Percentiles rank a stretch among this genome's conserved stretches.
Evolutionary conservation across 2,797 vertebrate species (phyloP).

Genomic region (Miichthys miiuy): DNA sequence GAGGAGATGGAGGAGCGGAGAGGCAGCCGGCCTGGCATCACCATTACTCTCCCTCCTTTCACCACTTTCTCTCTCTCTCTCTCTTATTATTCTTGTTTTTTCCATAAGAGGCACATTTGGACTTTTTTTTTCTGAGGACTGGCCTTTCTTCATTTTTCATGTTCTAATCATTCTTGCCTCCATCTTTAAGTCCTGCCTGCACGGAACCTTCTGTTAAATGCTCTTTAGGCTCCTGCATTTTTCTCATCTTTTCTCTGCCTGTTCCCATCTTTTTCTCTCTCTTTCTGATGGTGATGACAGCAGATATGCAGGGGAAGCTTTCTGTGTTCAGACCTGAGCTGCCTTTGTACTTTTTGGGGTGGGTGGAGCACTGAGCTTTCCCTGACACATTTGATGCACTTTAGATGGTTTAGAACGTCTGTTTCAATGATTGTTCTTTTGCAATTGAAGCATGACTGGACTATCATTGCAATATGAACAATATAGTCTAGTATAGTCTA

Average conservation of each 20-base stretch:
- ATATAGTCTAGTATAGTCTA: not conserved
- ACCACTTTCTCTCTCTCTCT: not conserved
- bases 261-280: constrained; percentile 3
- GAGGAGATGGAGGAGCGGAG: constrained; percentile 28
- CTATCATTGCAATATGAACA: not conserved
- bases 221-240: constrained; percentile 34
- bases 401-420: not conserved
- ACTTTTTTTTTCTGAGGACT: not conserved
- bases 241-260: constrained; percentile 19
- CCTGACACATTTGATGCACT: not conserved
- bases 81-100: constrained; percentile 14
- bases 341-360: not conserved
- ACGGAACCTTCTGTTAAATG: constrained; percentile 39
- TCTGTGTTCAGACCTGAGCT: not conserved
- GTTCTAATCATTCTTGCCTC: constrained; percentile 14
- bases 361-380: not conserved
- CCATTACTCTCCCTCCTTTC: constrained; percentile 25
- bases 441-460: not conserved
- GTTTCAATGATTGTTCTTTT: not conserved
- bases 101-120: constrained; percentile 22
- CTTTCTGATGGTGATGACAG: constrained; percentile 11
- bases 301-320: not conserved
- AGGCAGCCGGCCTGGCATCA: constrained; percentile 27
- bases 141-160: constrained; percentile 8
- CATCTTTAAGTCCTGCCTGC: constrained; percentile 17